Percentiles rank a stretch among this genome's conserved stretches.
phyloP scores from a whole-genome alignment of 2,113 vertebrate genomes.

The Murina feae region DNA sequence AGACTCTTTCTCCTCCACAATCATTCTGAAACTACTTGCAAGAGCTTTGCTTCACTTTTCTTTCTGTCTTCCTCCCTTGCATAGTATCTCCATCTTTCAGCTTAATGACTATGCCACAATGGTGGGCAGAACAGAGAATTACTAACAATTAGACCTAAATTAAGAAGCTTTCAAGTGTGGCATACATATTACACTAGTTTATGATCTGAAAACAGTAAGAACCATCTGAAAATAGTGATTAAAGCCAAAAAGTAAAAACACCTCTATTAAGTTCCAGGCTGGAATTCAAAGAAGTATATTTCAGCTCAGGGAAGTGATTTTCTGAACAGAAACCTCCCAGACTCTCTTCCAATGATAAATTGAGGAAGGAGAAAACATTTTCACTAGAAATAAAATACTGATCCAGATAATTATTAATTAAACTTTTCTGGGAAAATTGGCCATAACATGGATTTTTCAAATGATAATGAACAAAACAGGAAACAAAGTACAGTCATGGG shows the following conservation, averaged over 20 bases:
- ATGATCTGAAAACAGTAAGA: not conserved
- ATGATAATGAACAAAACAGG: not conserved
- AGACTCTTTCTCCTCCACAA: not conserved
- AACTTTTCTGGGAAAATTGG: not conserved
- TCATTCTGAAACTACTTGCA: not conserved
- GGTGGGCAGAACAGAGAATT: not conserved
- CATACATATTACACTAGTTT: not conserved
- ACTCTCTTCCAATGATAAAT: not conserved
- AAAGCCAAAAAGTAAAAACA: not conserved
- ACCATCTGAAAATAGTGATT: not conserved
- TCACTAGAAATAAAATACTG: constrained; percentile 5
- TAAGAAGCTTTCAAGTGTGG: not conserved
- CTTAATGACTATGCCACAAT: not conserved
- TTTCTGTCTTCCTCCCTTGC: not conserved
- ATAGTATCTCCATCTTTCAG: not conserved
- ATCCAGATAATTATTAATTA: not conserved
- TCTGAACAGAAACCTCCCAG: not conserved
- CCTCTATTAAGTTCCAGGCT: not conserved
- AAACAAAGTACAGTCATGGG: not conserved
- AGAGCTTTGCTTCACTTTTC: not conserved
- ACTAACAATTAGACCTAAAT: not conserved
- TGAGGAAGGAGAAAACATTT: not conserved
- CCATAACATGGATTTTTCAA: not conserved
- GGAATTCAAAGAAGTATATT: not conserved
- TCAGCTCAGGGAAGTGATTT: not conserved